Base-by-base conservation (phyloP, 2,888 invertebrate species). In the Diloba caeruleocephala region DNA sequence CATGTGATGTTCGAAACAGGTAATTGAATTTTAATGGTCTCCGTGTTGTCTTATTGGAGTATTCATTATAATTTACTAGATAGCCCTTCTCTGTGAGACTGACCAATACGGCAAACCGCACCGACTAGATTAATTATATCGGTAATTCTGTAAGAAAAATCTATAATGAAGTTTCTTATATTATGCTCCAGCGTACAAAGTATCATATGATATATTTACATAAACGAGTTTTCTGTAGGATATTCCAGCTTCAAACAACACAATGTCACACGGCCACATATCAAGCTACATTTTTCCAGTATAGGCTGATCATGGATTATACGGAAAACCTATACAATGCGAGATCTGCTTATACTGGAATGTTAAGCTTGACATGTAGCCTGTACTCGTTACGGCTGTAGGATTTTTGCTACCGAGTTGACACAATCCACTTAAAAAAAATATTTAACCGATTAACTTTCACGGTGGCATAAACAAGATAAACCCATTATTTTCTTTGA, bases 21-120 rank as follows among this genome's bases (percentile, higher is more conserved):
- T 82, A 76, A 77, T 73, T 71, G 74, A n/a, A n/a, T n/a, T n/a
- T 46, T 59, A 74, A 67, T 65, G 62, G 56, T n/a, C 62, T 71
- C 63, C 50, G 56, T 59, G 72, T 79, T 78, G 79, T 84, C 76
- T 84, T 84, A 78, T 85, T 82, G 76, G 71, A 71, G 50, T 65
- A 56, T 70, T 74, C 68, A 75, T 76, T 74, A 72, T 76, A 81
- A 82, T 82, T 79, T 75, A 75, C 84, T 85, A 85, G 85, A 78
- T 85, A 38, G 31, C 26, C 31, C 49, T 57, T 37, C 46, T 15
- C 36, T 5, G 23, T 15, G 15, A 58, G 46, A 14, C 52, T 23
- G 56, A 53, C 63, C 66, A 61, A 69, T 68, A 59, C 59, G 39
- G 65, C 42, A 71, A 77, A 76, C 77, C 45, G 74, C 68, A 29